Evolutionary conservation across 2,113 vertebrate species (phyloP).

Genomic region (Piaya cayana): DNA sequence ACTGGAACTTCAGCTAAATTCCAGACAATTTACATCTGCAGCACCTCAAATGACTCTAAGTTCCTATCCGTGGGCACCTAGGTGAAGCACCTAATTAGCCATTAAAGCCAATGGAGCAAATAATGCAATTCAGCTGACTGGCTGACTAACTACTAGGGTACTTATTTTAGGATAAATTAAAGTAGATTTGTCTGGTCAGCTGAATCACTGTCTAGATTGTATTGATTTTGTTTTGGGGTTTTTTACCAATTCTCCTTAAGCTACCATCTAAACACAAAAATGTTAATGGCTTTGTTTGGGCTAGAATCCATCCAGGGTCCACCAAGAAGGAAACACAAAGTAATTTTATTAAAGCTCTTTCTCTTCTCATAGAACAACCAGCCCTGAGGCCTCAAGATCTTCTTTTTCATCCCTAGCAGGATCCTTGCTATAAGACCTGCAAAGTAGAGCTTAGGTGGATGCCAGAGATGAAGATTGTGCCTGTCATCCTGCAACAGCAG

Average conservation of each 20-base stretch:
- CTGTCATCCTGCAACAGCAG: background rate
- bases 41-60: background rate
- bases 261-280: background rate
- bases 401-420: conserved; percentile 1
- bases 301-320: background rate
- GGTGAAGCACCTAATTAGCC: conserved; percentile 8
- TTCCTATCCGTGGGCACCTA: background rate
- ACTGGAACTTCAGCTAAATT: background rate
- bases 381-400: background rate
- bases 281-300: background rate
- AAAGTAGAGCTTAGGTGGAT: background rate
- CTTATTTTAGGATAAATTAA: conserved; percentile 10
- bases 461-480: background rate
- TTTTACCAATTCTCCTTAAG: background rate
- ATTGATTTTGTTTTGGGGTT: background rate
- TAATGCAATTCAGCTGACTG: conserved; percentile 10
- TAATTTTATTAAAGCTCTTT: background rate
- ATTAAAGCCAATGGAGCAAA: background rate
- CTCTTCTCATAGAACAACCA: background rate
- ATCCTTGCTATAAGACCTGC: background rate
- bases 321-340: background rate
- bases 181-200: background rate
- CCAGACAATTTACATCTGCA: background rate
- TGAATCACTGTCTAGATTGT: background rate
- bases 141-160: background rate